Base-by-base conservation (phyloP, 2,113 vertebrate species). In the Sapayoa aenigma region DNA sequence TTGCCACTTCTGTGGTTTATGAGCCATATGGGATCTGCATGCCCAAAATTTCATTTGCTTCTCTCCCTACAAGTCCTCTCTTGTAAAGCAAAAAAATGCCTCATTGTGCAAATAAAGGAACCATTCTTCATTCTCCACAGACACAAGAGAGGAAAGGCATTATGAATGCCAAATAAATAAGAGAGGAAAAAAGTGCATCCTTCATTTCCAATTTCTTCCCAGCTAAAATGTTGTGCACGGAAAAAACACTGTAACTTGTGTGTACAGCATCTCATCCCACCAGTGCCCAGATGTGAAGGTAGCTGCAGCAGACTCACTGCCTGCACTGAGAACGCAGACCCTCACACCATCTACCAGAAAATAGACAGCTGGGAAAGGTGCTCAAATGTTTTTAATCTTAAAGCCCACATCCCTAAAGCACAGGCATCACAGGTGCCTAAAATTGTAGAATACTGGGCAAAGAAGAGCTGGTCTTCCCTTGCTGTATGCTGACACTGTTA, bases 31-130 rank as follows among this genome's bases (percentile, higher is more conserved):
- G 50, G 39, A 90, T 46, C 68, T 53, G 28, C 73, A 59, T 33
- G 79, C 76, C 72, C 90, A 71, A 96, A 94, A 86, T 92, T 80
- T 90, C 65, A 74, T 86, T 62, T 94, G n/a, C n/a, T 93, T 37
- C 39, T 91, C 50, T 84, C 31, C 28, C 59, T 76, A 88, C 88
- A 94, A 94, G 47, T 84, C 68, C 68, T 77, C 65, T 92, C 72
- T 90, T 96, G 68, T 94, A 63, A 31, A 27, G 14, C 35, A 24
- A 69, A 72, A 94, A 92, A 96, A 90, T 18, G 79, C 47, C 47
- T 47, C 68, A 88, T 74, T 89, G 90, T 83, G 42, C 71, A 90
- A 47, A 86, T 65, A 79, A 89, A 86, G 41, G 35, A 82, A 95
- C 88, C 65, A 86, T 59, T 87, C 74, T 91, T 94, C 76, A 73